A percentile compares a stretch with the other conserved stretches of the same genome.
Evolutionary conservation across 2,888 invertebrate species (phyloP).

Genomic region (Stenodema calcarata): DNA sequence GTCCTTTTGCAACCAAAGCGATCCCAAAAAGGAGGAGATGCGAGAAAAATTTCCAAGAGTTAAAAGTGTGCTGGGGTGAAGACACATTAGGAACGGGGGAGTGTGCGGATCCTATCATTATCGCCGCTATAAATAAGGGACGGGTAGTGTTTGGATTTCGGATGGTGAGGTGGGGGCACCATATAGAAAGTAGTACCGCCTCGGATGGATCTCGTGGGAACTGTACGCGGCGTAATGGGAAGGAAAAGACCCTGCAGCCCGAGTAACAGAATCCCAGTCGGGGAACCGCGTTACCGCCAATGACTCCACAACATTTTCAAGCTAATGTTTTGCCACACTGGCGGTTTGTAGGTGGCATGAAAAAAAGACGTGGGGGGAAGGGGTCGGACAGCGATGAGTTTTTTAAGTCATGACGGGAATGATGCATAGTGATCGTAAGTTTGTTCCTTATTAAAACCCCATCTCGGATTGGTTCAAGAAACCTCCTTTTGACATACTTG

Average conservation of each 20-base stretch:
- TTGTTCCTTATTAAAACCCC: not conserved
- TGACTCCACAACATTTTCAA: slow-evolving; percentile 34
- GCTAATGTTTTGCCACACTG: slow-evolving; percentile 7
- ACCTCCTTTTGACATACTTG: too few species aligned
- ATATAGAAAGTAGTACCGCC: not conserved
- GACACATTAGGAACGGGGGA: slow-evolving; percentile 18
- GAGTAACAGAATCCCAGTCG: not conserved
- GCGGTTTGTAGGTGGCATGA: not conserved
- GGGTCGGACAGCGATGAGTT: not conserved
- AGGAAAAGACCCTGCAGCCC: not conserved
- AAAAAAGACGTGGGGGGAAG: not conserved
- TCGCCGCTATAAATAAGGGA: slow-evolving; percentile 4
- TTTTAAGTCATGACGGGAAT: not conserved
- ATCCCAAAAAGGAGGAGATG: not conserved
- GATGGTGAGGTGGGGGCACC: not conserved
- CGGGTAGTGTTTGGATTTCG: not conserved
- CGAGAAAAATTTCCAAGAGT: not conserved
- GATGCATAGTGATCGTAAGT: not conserved
- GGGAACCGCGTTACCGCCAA: slow-evolving; percentile 25
- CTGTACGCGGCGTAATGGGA: not conserved
- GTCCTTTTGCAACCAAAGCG: not conserved
- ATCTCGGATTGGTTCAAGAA: not conserved
- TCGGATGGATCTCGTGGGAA: not conserved
- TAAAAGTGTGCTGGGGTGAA: not conserved
- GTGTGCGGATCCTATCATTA: slow-evolving; percentile 16